Percentiles rank a stretch among this genome's conserved stretches.
phyloP scores from a whole-genome alignment of 2,113 vertebrate genomes.

The Dromiciops gliroides region DNA sequence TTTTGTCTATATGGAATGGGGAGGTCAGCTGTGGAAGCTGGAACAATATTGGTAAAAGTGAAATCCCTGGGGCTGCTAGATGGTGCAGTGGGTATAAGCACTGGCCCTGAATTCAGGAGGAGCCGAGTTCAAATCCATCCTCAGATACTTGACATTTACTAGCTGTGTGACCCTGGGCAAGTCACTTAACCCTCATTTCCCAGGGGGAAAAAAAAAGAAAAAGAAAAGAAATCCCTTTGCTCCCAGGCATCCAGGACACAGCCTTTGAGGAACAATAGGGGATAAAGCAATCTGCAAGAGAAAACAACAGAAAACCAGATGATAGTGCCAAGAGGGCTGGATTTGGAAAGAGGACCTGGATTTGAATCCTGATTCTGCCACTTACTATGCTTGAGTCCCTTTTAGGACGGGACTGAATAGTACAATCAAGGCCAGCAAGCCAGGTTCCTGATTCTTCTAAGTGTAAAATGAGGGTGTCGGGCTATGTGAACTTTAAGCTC shows the following conservation, averaged over 20 bases:
- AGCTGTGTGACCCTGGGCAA: too few species aligned
- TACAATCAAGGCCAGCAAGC: background rate
- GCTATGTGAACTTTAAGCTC: background rate
- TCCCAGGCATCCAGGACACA: background rate
- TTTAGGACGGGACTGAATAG: background rate
- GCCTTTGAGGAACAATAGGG: background rate
- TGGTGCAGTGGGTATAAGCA: too few species aligned
- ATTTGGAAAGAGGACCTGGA: background rate
- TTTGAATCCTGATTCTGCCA: background rate
- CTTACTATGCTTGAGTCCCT: background rate
- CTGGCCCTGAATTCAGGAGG: too few species aligned
- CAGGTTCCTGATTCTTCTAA: background rate
- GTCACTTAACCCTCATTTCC: too few species aligned
- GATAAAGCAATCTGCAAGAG: background rate
- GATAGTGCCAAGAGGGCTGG: background rate
- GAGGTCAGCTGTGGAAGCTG: background rate
- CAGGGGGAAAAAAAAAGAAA: too few species aligned
- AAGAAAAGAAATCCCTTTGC: slow-evolving; percentile 22
- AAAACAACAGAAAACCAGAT: background rate
- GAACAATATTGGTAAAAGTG: background rate
- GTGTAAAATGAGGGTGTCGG: background rate
- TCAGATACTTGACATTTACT: too few species aligned
- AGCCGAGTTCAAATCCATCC: too few species aligned
- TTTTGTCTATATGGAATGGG: background rate
- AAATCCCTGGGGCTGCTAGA: too few species aligned